Conservation (phyloP, 1,140 invertebrate genomes). For the Aphis craccivora region DNA sequence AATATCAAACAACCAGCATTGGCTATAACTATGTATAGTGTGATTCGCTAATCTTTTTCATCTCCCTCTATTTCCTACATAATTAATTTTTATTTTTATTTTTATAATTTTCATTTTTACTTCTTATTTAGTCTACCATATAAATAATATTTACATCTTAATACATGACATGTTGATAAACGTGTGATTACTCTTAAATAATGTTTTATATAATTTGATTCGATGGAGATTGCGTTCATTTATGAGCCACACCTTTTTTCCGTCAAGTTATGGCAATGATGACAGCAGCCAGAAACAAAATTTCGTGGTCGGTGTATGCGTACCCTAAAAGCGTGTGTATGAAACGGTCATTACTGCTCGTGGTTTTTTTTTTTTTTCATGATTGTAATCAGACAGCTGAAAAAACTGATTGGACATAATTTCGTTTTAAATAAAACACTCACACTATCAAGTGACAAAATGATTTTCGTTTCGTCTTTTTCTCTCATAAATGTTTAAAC, state of each 20-base stretch:
- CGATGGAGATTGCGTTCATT: not conserved
- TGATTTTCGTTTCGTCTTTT: not conserved
- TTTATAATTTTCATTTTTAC: not conserved
- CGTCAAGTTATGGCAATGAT: not conserved
- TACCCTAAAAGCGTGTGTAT: not conserved
- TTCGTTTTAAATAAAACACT: not conserved
- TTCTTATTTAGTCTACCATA: not conserved
- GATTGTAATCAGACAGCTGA: not conserved
- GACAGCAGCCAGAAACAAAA: not conserved
- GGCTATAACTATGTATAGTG: not conserved
- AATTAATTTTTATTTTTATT: not conserved
- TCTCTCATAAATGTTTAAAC: not conserved
- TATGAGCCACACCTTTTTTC: not conserved
- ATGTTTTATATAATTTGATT: not conserved
- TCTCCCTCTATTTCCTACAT: not conserved
- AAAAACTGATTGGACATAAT: not conserved
- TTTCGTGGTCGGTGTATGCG: fast-evolving
- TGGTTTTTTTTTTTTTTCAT: not conserved
- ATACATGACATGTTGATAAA: too few species aligned
- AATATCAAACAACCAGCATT: not conserved
- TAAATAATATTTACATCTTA: not conserved
- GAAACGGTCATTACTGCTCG: not conserved
- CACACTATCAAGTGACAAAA: not conserved
- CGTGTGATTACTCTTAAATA: not conserved
- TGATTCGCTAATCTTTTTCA: not conserved